phyloP scores from a whole-genome alignment of 2,113 vertebrate genomes.

The Ammodytes marinus region DNA sequence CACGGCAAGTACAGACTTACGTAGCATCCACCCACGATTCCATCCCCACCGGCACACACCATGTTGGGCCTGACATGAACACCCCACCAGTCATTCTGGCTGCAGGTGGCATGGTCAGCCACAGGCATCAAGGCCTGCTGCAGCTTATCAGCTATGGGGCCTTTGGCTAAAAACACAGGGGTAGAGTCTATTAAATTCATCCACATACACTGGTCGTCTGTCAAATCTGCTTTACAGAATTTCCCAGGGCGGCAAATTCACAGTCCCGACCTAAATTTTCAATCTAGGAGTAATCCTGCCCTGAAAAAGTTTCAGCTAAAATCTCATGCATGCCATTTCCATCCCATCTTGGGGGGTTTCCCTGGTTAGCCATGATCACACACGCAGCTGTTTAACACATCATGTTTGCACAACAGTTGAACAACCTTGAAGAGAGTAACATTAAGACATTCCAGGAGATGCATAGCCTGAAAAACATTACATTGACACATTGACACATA shows the following conservation, averaged over 20 bases:
- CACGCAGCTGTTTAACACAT: conserved; percentile 2
- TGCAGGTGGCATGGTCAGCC: conserved; percentile 85
- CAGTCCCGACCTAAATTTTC: conserved; percentile 58
- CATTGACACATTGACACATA: not conserved
- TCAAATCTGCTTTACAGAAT: conserved; percentile 62
- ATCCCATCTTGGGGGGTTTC: conserved; percentile 35
- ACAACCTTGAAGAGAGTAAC: not conserved
- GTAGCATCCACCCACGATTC: conserved; percentile 86
- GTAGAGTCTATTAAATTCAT: conserved; percentile 59
- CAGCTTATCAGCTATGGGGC: conserved; percentile 86
- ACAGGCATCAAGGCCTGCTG: conserved; percentile 89
- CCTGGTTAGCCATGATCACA: conserved; percentile 20
- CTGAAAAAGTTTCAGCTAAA: conserved; percentile 29
- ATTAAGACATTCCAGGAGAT: conserved; percentile 8
- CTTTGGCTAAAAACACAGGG: conserved; percentile 82
- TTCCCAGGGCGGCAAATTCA: conserved; percentile 38
- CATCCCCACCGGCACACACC: conserved; percentile 87
- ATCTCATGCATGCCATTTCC: conserved; percentile 49
- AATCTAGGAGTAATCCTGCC: conserved; percentile 62
- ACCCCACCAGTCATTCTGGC: conserved; percentile 87
- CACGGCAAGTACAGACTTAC: conserved; percentile 74
- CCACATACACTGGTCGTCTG: conserved; percentile 58
- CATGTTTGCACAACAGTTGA: not conserved
- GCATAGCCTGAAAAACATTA: not conserved
- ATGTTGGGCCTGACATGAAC: conserved; percentile 77